Base-by-base conservation (phyloP, 2,113 vertebrate species). In the Neodontobutis hainanensis region DNA sequence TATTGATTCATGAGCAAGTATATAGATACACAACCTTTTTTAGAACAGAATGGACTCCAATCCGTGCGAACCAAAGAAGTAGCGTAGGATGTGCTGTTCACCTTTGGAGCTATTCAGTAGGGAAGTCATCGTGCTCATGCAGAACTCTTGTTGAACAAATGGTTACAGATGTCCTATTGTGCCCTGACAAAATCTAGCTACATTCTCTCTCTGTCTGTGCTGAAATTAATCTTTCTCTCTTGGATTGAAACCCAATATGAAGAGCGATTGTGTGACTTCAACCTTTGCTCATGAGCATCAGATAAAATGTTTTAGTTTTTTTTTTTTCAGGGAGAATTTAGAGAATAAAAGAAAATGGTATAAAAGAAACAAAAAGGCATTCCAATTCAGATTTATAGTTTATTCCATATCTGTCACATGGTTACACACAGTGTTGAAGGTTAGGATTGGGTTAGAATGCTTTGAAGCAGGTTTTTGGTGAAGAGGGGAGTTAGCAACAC, bases 281-380 rank as follows among this genome's bases (percentile, higher is more conserved):
- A 87, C 87, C 86, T 89, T 87, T 81, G 46, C 82, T 78, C 58
- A 15, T 85, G 87, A 89, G 85, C 89, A 88, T 87, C 85, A 89
- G 85, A 76, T 75, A 63, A 76, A 82, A 78, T n/a, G 8, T 5
- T 40, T 8, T 5, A 14, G 34, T 12, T n/a, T 36, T 36, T 0
- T 12, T 9, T 55, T 3, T n/a, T 55, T 15, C 52, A 69, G 70
- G 60, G 38, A 44, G 15, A 81, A 72, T 86, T 87, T 76, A 44
- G 66, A 68, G 38, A 59, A 75, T 66, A 12, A 38, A 34, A 27
- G 52, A 75, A 81, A 77, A 8, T 45, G 52, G 82, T 73, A 27
- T 68, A 83, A 88, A 82, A 50, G 11, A 77, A 76, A 11, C 32
- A 38, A 40, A 61, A 77, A 81, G 75, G n/a, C 46, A 59, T 51